Evolutionary conservation across 1,140 invertebrate species (phyloP), one percentile per base, ranked within the genome.

Genomic region (Ips typographus): DNA sequence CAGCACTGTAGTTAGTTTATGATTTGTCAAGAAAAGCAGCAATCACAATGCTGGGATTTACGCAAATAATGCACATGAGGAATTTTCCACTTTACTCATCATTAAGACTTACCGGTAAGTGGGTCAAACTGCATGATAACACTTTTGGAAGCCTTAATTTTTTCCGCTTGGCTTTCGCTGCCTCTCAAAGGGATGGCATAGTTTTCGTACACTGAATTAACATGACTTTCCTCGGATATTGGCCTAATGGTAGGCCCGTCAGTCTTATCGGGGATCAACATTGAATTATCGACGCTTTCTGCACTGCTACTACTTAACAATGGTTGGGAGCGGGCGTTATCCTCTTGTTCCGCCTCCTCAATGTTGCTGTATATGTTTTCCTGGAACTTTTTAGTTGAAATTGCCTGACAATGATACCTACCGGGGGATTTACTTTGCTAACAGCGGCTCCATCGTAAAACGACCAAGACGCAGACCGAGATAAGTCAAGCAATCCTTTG

Each of bases 391-490:
- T 8, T 40, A 59, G 39, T 41, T 7, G 8, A 3, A 8, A 56
- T 56, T 22, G 6, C 7, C 37, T 8, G 8, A n/a, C 1, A 6
- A 22, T 22, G 7, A 22, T 22, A 22, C 22, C 22, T 22, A 22
- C 22, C 22, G 22, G 38, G 41, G 37, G 22, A 22, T 22, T 22
- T 22, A 22, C 22, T 22, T 22, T 22, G 22, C 22, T 22, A 47
- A 39, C 5, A 6, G 78, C 73, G 51, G 77, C 80, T 0, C 78
- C 53, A 62, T 86, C 85, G 73, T 86, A 86, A 73, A 84, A 86
- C 2, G 79, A 83, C 84, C 85, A 87, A 0, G 85, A 87, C 49
- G 82, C 82, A 1, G 84, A 86, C 47, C 83, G 75, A 3, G 80
- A 81, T 2, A 84, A 68, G 39, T 72, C 64, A 72, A 77, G 2